Percentiles rank a stretch among this genome's conserved stretches.
Evolutionary conservation across 1,140 invertebrate genomes (phyloP).

Genomic region (Sycophaga agraensis): DNA sequence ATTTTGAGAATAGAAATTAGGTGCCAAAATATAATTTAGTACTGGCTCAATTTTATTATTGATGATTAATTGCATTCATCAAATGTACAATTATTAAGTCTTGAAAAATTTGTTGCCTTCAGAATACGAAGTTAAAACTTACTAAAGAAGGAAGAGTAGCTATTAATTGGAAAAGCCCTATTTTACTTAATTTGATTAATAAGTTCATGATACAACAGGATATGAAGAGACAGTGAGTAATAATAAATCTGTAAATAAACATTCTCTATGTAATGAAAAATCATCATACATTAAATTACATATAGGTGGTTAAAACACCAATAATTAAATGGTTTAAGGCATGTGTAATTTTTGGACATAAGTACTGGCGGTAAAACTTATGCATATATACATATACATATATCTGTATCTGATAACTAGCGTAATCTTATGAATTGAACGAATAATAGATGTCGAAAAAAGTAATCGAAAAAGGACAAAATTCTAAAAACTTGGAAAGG

Average conservation of each 20-base stretch:
- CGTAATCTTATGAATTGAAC: conserved; percentile 17
- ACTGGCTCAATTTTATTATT: background rate
- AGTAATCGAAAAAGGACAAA: background rate
- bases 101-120: background rate
- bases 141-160: background rate
- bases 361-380: conserved; percentile 8
- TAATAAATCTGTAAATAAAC: conserved; percentile 18
- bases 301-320: background rate
- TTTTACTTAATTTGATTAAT: background rate
- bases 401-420: conserved; percentile 13
- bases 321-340: conserved; percentile 8
- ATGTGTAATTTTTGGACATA: conserved; percentile 18
- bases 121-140: too few species aligned
- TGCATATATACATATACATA: conserved; percentile 6
- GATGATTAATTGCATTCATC: too few species aligned
- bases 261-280: background rate
- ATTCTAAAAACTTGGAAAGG: conserved; percentile 16
- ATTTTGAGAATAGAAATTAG: background rate
- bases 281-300: conserved; percentile 8
- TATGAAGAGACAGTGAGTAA: background rate
- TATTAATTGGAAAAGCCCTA: background rate
- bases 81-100: too few species aligned
- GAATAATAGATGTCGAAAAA: conserved; percentile 16
- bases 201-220: background rate
- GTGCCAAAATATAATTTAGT: conserved; percentile 1